Conservation (phyloP, 1,140 invertebrate genomes). For the Hypsibius dujardini region DNA sequence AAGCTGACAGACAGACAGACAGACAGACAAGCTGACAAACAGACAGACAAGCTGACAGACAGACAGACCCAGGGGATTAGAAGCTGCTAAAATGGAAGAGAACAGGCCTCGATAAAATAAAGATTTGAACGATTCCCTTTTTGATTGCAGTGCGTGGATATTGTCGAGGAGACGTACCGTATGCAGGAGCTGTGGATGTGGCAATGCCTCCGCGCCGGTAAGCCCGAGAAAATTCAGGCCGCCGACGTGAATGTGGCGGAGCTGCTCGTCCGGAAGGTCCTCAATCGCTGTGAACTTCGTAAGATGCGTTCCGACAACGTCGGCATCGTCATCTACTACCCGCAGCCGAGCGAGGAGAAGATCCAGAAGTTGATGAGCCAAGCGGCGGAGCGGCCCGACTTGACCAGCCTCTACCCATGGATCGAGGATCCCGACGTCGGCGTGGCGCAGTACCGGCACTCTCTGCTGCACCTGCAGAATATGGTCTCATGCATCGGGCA, state of each 20-base stretch:
- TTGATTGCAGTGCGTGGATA: slow-evolving; percentile 47
- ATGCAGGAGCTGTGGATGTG: slow-evolving; percentile 22
- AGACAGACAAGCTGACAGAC: no score
- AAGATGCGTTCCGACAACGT: slow-evolving; percentile 15
- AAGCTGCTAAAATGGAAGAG: no score
- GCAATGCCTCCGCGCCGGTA: slow-evolving; percentile 24
- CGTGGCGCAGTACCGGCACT: slow-evolving; percentile 6
- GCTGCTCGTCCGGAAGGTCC: slow-evolving; percentile 69
- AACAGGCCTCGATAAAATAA: no score
- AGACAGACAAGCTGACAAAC: no score
- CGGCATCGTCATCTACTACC: background rate
- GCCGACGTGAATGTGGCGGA: slow-evolving; percentile 46
- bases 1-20: no score
- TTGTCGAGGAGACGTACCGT: slow-evolving; percentile 45
- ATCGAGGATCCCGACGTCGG: background rate
- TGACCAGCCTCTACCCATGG: background rate
- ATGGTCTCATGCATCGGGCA: slow-evolving; percentile 8
- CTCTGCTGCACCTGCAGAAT: slow-evolving; percentile 2
- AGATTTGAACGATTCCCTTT: no score
- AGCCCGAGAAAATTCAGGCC: slow-evolving; percentile 19
- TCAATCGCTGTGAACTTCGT: slow-evolving; percentile 17
- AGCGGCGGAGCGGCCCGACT: background rate
- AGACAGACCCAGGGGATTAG: no score
- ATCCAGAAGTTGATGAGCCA: background rate
- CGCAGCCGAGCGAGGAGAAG: background rate